phyloP scores from a whole-genome alignment of 2,797 vertebrate genomes.

The Pangasius larnaudii region DNA sequence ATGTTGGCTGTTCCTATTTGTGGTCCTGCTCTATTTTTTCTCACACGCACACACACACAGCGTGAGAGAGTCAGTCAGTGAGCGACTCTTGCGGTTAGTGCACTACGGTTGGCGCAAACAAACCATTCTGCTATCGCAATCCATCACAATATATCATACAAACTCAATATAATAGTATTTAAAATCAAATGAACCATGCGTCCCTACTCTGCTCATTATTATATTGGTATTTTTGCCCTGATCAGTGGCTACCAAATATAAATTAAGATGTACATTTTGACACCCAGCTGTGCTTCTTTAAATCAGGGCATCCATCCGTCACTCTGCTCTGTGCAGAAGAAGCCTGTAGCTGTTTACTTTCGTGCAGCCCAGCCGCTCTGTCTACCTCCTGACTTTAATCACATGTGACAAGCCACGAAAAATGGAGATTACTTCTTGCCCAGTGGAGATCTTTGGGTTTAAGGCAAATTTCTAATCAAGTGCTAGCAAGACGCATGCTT shows the following conservation, averaged over 20 bases:
- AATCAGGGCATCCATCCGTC: neutral
- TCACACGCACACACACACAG: neutral
- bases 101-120: neutral
- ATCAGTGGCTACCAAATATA: neutral
- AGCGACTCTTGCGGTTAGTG: neutral
- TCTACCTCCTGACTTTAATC: slow-evolving; percentile 21
- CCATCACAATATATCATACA: neutral
- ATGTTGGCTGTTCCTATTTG: too few species aligned
- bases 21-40: neutral
- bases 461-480: neutral
- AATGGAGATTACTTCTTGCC: neutral
- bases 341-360: neutral
- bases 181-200: neutral
- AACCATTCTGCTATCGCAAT: neutral
- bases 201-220: neutral
- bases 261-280: neutral
- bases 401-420: neutral
- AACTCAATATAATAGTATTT: too few species aligned
- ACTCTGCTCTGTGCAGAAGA: neutral
- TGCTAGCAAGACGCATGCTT: neutral
- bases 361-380: neutral
- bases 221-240: neutral
- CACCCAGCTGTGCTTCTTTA: neutral
- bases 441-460: neutral
- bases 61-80: neutral